Evolutionary conservation across 1,140 invertebrate species (phyloP).

Genomic region (Pseudomyrmex sp.): DNA sequence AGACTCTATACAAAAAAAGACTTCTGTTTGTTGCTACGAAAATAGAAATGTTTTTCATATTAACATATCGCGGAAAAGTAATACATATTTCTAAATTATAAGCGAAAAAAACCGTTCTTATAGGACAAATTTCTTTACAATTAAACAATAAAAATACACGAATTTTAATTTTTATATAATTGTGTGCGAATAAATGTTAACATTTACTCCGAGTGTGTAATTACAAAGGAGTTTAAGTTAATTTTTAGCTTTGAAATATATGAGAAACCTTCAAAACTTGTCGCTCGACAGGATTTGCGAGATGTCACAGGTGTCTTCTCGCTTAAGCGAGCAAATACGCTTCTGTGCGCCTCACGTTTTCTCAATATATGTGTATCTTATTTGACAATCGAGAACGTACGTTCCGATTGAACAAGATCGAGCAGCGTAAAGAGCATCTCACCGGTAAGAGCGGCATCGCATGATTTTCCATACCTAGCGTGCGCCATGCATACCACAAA

Average conservation of each 20-base stretch:
- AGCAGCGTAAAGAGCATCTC: conserved; percentile 16
- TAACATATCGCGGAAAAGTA: too few relatives aligned
- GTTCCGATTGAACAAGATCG: conserved; percentile 57
- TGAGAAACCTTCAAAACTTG: too few relatives aligned
- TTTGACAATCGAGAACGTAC: conserved; percentile 35
- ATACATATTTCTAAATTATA: not conserved
- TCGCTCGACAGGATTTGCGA: not conserved
- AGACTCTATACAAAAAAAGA: not conserved
- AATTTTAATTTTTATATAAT: too few relatives aligned
- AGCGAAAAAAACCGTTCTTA: not conserved
- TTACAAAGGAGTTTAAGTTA: too few relatives aligned
- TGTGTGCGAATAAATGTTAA: too few relatives aligned
- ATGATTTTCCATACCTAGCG: conserved; percentile 38
- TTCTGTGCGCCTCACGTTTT: conserved; percentile 5
- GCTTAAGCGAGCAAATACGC: not conserved
- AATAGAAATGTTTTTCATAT: not conserved
- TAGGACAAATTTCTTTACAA: too few relatives aligned
- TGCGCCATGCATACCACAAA: conserved; percentile 35
- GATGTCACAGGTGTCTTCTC: not conserved
- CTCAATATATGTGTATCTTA: not conserved
- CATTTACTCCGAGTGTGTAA: too few relatives aligned
- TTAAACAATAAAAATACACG: too few relatives aligned
- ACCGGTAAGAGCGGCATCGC: conserved; percentile 10
- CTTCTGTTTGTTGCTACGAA: conserved; percentile 48
- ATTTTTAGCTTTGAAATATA: too few relatives aligned